Base-by-base conservation (phyloP, 2,797 vertebrate genomes). In the Furcifer pardalis region DNA sequence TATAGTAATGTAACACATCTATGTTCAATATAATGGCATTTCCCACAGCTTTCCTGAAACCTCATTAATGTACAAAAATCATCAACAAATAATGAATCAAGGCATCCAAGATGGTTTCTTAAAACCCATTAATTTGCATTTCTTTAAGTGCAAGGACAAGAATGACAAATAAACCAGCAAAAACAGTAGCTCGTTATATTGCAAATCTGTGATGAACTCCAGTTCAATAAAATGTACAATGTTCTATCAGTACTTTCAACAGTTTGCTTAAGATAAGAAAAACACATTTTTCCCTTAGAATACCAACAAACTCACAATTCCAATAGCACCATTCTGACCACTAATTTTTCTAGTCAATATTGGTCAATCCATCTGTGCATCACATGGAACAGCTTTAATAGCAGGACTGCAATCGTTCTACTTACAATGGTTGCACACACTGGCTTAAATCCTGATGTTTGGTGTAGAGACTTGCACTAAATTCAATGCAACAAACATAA, bases 1-100 rank as follows among this genome's bases (percentile, higher is more conserved):
- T 83, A 79, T 13, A 83, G 81, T 84, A 86, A 86, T 78, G 62
- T 72, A 83, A 75, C n/a, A 88, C 35, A 81, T 81, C 73, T 46
- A 86, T 52, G 69, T 81, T 77, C 66, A 35, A 65, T 46, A 77
- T 73, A 37, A 77, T 15, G 72, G 27, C 62, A 77, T 68, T 86
- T 83, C 72, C 59, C 63, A 77, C 1, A 4, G 59, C 2, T 84
- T 91, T 71, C 37, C 10, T 71, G 12, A 87, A 23, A 84, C 87
- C 44, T 56, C 10, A 71, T 66, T 82, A 40, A 85, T 90, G 78
- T 89, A 9, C 5, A 86, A 84, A 21, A 77, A 84, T 81, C 4
- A 77, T 83, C 81, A 30, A 81, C 49, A 84, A 87, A 13, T 56
- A 32, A 73, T 85, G 82, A 84, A 84, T 81, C 1, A 85, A 86